Evolutionary conservation across 2,888 invertebrate genomes (phyloP), one percentile per base, ranked within the genome.

Genomic region (Clostera curtula): DNA sequence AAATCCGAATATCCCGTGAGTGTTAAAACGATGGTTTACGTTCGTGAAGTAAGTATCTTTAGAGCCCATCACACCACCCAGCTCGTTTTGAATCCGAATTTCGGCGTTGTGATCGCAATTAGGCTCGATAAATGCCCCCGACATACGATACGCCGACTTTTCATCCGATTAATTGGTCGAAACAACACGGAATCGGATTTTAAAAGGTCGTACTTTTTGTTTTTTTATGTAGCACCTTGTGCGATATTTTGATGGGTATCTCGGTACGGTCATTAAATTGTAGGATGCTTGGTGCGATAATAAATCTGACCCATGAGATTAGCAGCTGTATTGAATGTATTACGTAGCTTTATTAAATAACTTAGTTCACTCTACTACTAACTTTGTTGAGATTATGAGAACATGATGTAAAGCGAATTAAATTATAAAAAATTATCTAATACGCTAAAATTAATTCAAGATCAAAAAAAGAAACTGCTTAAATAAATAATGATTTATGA

Each of bases 61-160:
- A 39, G 27, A 33, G 36, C 36, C 44, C 61, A 70, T 70, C 69
- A 60, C 52, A 60, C 76, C 79, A 76, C 75, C 77, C 76, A 74
- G 49, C 60, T 57, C 52, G 76, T 54, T 56, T 46, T 46, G 26
- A 40, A 58, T 47, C 54, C 55, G 61, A 59, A 65, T 64, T 69
- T 67, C 67, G 68, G 63, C 54, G 43, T 60, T 70, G 74, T 72
- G 72, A 72, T 70, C 71, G 73, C 73, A 80, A 79, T 80, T 77
- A 79, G 76, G 69, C 60, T 49, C 67, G 69, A 76, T 80, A 77
- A 80, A 77, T 72, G 71, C 72, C 50, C 58, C 64, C 60, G 71
- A 70, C 69, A 71, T 61, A 57, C 66, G 71, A 73, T 67, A 69
- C 67, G 59, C 54, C 51, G 61, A 52, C 55, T 62, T 67, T 63